Evolutionary conservation across 1,140 invertebrate species (phyloP), one percentile per base, ranked within the genome.

Genomic region (Helicoverpa zea): DNA sequence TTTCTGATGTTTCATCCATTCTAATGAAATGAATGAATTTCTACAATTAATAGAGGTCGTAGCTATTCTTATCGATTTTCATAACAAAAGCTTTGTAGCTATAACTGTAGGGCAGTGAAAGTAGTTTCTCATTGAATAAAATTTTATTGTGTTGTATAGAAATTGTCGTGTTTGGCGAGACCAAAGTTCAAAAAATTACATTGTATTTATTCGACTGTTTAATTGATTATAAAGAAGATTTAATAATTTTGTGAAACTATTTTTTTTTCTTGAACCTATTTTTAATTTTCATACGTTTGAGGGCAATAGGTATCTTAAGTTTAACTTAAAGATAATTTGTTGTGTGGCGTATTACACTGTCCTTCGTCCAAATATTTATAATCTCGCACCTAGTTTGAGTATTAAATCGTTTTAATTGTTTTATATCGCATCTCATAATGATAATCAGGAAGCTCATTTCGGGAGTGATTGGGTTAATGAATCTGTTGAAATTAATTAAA

Each of bases 21-120:
- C 35, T 23, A 49, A 49, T 66, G 7, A 64, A 49, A 66, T 66
- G 35, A 66, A 66, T 49, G 63, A 66, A 49, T 49, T 49, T 35
- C 35, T 18, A 66, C 63, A 43, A 66, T 66, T 66, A 66, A 66
- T 66, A 66, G 47, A 66, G 63, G 63, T 66, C 63, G 47, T 35
- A 66, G 43, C 35, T 3, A 66, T 66, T 47, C 47, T 18, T 49
- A 66, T 66, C 16, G 63, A 66, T 66, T 49, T 43, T 18, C 14
- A 43, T 47, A 64, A 64, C n/a, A 47, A 64, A 47, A 64, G 35
- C 35, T 16, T 64, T 16, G 61, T 64, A 30, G 3, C 0, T 23
- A 23, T 23, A 23, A 43, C 47, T 47, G 43, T 43, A 49, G 16
- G 43, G 35, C 58, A 10, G 58, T 59, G n/a, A 66, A 66, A 49